Base-by-base conservation (phyloP, 2,113 vertebrate genomes). In the Grallaria varia region DNA sequence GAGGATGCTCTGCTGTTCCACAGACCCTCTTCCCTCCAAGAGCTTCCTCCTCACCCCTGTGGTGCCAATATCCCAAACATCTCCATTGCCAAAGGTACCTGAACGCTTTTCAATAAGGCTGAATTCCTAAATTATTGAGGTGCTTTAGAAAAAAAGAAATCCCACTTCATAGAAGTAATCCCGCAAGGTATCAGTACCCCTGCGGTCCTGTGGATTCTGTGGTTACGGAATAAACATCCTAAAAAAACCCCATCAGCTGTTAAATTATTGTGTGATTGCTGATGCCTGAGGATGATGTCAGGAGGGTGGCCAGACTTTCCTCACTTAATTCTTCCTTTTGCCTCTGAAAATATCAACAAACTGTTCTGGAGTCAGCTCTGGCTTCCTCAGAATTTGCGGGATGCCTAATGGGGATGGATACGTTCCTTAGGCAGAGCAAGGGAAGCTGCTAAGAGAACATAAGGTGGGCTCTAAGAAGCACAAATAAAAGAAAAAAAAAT, bases 201-300 rank as follows among this genome's bases (percentile, higher is more conserved):
- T 8, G 47, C n/a, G 3, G 27, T 27, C 77, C 49, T 1, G 0
- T 5, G 44, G 64, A 14, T 30, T 47, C 35, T 1, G 44, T 49
- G 55, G 68, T 55, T 66, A 37, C 52, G n/a, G 80, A 78, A 78
- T 64, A 72, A 92, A 81, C 1, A 2, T 27, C 59, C 39, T 17
- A 39, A 80, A 63, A 58, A 42, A 73, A 39, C 25, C 21, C 33
- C 20, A 18, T 28, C 59, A 50, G n/a, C 64, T 49, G 63, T 45
- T 22, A 37, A 84, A 47, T 81, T 28, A 42, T 8, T 31, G 52
- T 30, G 63, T 9, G 50, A 35, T 58, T 67, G 67, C 63, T 3
- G 6, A 42, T 39, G 55, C 92, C 55, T 27, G 59, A 74, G 83
- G 72, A 69, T 40, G 60, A 71, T 1, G 2, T 50, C 83, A 30